These are phyloP conservation scores for Caradrina kadenii DNA, from an alignment of 2,888 invertebrate species.

Conservation along the genomic window DNA sequence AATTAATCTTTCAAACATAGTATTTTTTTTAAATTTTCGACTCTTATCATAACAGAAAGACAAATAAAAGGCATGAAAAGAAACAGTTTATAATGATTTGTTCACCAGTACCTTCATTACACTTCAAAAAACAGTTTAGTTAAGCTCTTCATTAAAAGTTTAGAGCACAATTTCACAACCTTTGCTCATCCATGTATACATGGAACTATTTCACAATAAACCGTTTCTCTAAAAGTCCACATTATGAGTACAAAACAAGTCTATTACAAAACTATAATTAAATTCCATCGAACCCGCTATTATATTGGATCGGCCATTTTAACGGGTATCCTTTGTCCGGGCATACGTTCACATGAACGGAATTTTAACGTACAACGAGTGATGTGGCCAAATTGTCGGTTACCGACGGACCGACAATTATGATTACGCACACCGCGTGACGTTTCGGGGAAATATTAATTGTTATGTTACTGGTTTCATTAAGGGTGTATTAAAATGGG, in stretches of 20 bases:
- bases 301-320: constrained; percentile 43
- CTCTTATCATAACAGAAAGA: no score
- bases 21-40: no score
- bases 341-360: constrained; percentile 18
- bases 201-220: constrained; percentile 35
- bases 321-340: constrained; percentile 31
- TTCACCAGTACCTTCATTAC: not conserved
- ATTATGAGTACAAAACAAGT: constrained; percentile 32
- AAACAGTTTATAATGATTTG: no score
- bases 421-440: constrained; percentile 6
- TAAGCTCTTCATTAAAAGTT: constrained; percentile 6
- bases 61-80: no score
- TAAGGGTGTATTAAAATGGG: not conserved
- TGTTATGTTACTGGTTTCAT: not conserved
- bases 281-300: constrained; percentile 45
- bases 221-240: constrained; percentile 11
- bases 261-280: constrained; percentile 45
- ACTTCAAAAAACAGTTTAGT: not conserved
- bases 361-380: constrained; percentile 34
- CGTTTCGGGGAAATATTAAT: not conserved
- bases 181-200: not conserved
- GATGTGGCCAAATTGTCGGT: constrained; percentile 29
- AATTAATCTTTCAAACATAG: no score
- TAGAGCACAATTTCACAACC: not conserved
- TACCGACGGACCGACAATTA: constrained; percentile 24